These are phyloP conservation scores for Anthopleura xanthogrammica DNA, from an alignment of 92 coral and sea anemone genomes.

Conservation along the genomic window DNA sequence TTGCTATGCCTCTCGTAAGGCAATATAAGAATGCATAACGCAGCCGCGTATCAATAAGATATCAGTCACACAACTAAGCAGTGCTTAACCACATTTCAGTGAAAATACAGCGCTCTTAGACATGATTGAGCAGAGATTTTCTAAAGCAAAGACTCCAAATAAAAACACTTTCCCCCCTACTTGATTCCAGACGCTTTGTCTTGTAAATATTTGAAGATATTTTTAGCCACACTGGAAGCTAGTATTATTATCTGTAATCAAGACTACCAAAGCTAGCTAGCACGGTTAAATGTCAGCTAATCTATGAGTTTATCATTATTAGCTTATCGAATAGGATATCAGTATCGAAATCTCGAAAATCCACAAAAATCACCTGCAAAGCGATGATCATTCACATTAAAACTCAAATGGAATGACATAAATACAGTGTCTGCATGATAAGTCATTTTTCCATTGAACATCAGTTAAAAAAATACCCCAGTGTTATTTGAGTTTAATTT, in stretches of 20 bases:
- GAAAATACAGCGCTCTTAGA: too few relatives aligned
- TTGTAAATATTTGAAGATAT: too few relatives aligned
- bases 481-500: too few relatives aligned
- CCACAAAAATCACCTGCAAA: background rate
- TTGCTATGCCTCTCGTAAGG: background rate
- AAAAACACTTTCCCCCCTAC: too few relatives aligned
- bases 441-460: background rate
- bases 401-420: background rate
- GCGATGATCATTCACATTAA: background rate
- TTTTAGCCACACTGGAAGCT: too few relatives aligned
- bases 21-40: background rate
- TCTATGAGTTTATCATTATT: background rate
- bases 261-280: background rate
- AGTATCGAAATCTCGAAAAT: background rate
- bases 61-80: background rate
- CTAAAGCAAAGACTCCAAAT: too few relatives aligned
- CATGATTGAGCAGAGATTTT: too few relatives aligned
- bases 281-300: background rate
- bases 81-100: background rate
- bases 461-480: too few relatives aligned
- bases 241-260: background rate
- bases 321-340: background rate
- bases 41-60: background rate
- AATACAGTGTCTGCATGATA: too few relatives aligned
- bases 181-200: too few relatives aligned